A percentile compares a stretch with the other conserved stretches of the same genome.
phyloP scores from a whole-genome alignment of 2,888 invertebrate genomes.

The Amphipoea lucens region DNA sequence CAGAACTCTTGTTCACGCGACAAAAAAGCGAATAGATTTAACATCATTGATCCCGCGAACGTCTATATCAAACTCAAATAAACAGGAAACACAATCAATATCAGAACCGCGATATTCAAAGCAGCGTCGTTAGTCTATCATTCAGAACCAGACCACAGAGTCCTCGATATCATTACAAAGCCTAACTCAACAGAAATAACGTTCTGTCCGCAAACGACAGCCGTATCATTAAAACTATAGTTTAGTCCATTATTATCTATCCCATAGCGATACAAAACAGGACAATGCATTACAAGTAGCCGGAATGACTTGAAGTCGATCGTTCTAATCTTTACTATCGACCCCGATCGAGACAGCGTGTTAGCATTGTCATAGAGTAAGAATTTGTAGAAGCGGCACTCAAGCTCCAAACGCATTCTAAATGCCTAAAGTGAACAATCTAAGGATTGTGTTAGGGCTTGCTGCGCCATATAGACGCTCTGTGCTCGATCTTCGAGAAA shows the following conservation, averaged over 20 bases:
- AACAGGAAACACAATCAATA: conserved; percentile 10
- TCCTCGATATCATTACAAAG: conserved; percentile 26
- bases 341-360: conserved; percentile 57
- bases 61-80: background rate
- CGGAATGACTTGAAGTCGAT: conserved; percentile 35
- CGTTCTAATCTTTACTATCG: conserved; percentile 56
- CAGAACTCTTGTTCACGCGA: background rate
- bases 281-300: conserved; percentile 51
- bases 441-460: background rate
- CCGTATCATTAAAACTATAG: conserved; percentile 25
- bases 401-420: background rate
- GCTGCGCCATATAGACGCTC: background rate
- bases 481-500: background rate
- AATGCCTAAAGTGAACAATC: background rate
- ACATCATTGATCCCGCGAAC: background rate
- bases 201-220: conserved; percentile 14
- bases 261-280: conserved; percentile 37
- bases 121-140: conserved; percentile 21
- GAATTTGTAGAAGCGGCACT: conserved; percentile 1
- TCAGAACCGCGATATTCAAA: conserved; percentile 16
- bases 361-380: conserved; percentile 46
- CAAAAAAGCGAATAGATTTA: background rate
- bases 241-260: conserved; percentile 39
- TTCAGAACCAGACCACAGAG: background rate
- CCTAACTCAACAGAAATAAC: conserved; percentile 4